Conservation (phyloP, 2,888 invertebrate genomes). For the Chrysolina haemoptera region DNA sequence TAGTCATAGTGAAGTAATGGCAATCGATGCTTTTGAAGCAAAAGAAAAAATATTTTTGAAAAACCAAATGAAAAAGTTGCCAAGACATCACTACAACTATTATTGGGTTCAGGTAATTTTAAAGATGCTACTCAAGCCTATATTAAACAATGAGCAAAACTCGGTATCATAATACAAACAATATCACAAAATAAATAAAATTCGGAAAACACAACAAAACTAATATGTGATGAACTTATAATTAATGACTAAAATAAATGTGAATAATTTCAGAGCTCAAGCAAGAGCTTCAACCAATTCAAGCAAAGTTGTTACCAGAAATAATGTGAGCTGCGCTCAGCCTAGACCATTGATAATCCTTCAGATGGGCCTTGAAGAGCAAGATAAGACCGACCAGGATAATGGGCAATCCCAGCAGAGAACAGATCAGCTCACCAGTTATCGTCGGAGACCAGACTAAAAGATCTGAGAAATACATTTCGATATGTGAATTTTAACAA, state of each 20-base stretch:
- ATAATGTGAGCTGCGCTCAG: conserved; percentile 54
- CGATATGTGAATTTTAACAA: no score
- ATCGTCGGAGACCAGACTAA: conserved; percentile 73
- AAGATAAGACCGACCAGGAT: conserved; percentile 72
- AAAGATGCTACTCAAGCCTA: neutral
- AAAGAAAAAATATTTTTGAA: no score
- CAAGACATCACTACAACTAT: neutral
- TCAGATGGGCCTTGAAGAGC: conserved; percentile 72
- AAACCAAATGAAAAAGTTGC: neutral
- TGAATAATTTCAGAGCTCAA: neutral
- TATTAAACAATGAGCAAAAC: neutral
- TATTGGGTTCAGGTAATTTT: neutral
- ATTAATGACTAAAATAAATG: neutral
- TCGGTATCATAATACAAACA: neutral
- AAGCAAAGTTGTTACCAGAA: conserved; percentile 49
- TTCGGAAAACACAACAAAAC: neutral
- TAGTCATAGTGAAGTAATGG: neutral
- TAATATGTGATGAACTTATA: neutral
- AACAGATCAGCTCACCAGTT: conserved; percentile 76
- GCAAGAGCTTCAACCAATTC: conserved; percentile 2
- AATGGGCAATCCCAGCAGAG: conserved; percentile 74
- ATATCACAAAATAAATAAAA: conserved; percentile 23
- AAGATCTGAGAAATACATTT: neutral
- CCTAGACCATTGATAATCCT: conserved; percentile 65
- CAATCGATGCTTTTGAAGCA: neutral